Evolutionary conservation across 2,113 vertebrate genomes (phyloP).

Genomic region (Suncus etruscus): DNA sequence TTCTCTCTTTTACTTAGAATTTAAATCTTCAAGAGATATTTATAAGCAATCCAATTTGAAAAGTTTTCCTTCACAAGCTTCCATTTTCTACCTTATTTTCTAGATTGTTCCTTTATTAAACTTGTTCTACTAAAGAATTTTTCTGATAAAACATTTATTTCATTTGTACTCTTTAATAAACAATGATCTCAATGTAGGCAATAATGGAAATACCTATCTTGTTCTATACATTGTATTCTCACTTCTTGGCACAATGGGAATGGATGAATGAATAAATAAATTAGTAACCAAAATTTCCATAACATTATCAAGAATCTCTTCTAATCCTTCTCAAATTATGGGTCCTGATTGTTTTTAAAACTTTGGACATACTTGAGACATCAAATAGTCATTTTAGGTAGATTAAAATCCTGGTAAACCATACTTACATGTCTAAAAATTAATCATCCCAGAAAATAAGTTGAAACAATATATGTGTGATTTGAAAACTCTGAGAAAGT

Average conservation of each 20-base stretch:
- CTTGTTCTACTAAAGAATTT: slow-evolving; percentile 22
- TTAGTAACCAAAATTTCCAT: neutral
- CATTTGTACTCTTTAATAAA: neutral
- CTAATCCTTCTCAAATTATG: neutral
- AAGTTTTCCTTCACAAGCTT: neutral
- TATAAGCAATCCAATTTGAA: neutral
- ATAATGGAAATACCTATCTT: neutral
- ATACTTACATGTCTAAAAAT: neutral
- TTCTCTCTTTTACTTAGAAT: neutral
- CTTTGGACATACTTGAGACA: neutral
- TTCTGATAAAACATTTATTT: slow-evolving; percentile 43
- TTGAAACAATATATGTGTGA: neutral
- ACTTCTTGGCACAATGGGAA: neutral
- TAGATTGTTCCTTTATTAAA: slow-evolving; percentile 39
- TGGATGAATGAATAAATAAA: neutral
- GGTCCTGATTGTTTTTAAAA: neutral
- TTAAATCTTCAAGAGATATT: neutral
- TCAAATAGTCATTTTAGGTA: neutral
- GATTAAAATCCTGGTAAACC: neutral
- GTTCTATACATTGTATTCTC: neutral
- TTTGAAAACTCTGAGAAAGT: slow-evolving; percentile 8
- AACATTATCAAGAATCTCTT: neutral
- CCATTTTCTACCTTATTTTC: neutral
- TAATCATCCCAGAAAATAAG: neutral
- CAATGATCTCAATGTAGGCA: neutral